A percentile compares a stretch with the other conserved stretches of the same genome.
Evolutionary conservation across 2,888 invertebrate species (phyloP).

Genomic region (Ctenicera cuprea): DNA sequence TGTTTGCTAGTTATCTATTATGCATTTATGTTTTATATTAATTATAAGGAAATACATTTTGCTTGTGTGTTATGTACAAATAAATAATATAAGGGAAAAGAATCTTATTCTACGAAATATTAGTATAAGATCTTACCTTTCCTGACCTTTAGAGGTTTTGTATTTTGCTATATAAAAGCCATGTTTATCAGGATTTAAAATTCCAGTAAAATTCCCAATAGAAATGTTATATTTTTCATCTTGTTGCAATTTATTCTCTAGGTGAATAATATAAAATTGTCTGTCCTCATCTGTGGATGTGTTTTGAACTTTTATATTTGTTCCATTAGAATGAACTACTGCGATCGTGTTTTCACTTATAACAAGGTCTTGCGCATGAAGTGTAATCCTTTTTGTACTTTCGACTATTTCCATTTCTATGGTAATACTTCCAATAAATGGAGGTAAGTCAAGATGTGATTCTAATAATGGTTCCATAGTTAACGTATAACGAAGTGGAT

Average conservation of each 20-base stretch:
- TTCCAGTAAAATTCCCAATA: constrained; percentile 56
- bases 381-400: constrained; percentile 43
- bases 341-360: constrained; percentile 21
- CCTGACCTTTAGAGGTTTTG: constrained; percentile 55
- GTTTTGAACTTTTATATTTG: neutral
- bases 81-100: neutral
- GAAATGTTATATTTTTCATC: constrained; percentile 11
- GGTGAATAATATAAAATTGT: constrained; percentile 39
- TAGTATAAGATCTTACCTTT: constrained; percentile 28
- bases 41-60: too few species aligned
- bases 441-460: constrained; percentile 9
- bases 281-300: constrained; percentile 10
- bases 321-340: constrained; percentile 4
- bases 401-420: constrained; percentile 43
- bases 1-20: too few species aligned
- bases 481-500: constrained; percentile 52
- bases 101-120: neutral
- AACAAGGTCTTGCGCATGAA: constrained; percentile 43
- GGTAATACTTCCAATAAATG: constrained; percentile 49
- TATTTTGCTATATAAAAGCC: constrained; percentile 74
- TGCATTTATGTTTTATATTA: too few species aligned
- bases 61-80: too few species aligned
- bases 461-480: constrained; percentile 50
- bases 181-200: constrained; percentile 65
- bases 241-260: neutral